These are phyloP conservation scores for Parapristionchus giblindavisi DNA, from an alignment of 2,888 invertebrate genomes.

Conservation along the genomic window DNA sequence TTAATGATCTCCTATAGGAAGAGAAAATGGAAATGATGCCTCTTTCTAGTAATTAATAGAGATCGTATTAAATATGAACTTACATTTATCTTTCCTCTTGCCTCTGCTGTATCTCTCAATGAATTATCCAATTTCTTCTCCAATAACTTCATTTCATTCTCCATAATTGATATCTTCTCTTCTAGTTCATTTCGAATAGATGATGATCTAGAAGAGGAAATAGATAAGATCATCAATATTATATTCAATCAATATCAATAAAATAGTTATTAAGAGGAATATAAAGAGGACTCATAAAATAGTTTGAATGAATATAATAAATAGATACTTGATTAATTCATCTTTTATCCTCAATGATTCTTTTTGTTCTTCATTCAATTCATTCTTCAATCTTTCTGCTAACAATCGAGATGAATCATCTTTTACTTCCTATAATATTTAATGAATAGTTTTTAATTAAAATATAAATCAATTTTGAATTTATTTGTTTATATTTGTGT, in stretches of 20 bases:
- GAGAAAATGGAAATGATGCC: no score
- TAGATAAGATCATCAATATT: no score
- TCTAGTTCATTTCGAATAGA: conserved; percentile 39
- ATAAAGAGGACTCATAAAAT: no score
- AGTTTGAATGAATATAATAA: no score
- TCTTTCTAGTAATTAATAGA: conserved; percentile 9
- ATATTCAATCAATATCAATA: no score
- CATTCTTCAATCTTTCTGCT: neutral
- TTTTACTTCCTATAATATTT: conserved; percentile 22
- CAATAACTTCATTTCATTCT: conserved; percentile 42
- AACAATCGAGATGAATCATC: conserved; percentile 33
- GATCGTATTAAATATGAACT: neutral
- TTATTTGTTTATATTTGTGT: neutral
- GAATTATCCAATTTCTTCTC: conserved; percentile 38
- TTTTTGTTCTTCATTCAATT: conserved; percentile 12
- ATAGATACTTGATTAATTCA: neutral
- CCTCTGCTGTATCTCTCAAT: conserved; percentile 34
- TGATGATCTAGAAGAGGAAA: conserved; percentile 18
- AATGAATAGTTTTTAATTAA: neutral
- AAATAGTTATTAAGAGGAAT: no score
- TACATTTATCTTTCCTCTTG: conserved; percentile 29
- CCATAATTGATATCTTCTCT: conserved; percentile 44
- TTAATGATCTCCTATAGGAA: no score
- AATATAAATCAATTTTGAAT: neutral
- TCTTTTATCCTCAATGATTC: conserved; percentile 1